Conservation (phyloP, 1,140 invertebrate genomes). For the Pseudomyrmex flavicornis region DNA sequence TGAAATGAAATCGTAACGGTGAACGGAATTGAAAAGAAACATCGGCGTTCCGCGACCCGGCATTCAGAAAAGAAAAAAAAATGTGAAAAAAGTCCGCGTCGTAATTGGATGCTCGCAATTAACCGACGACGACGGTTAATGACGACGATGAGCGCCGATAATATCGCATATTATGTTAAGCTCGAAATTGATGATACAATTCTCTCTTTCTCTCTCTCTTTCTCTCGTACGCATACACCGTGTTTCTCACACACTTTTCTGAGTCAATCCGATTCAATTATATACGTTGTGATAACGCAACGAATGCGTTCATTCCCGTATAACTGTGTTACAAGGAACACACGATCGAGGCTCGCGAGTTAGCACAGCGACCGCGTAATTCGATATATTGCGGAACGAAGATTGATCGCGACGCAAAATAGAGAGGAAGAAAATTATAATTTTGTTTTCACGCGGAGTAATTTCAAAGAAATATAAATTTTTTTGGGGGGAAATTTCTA, state of each 20-base stretch:
- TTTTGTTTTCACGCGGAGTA: neutral
- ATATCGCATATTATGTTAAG: slow-evolving; percentile 48
- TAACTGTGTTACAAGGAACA: too few species aligned
- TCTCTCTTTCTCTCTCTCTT: slow-evolving; percentile 27
- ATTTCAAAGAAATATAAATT: neutral
- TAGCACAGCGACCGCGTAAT: too few species aligned
- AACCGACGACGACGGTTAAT: slow-evolving; percentile 57
- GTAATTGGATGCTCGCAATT: slow-evolving; percentile 71
- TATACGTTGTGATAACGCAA: too few species aligned
- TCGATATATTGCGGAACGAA: too few species aligned
- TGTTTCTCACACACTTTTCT: too few species aligned
- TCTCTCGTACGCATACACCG: too few species aligned
- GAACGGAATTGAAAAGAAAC: slow-evolving; percentile 70
- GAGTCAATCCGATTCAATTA: too few species aligned
- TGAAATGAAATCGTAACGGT: slow-evolving; percentile 65
- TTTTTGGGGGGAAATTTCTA: neutral
- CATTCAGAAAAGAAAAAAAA: slow-evolving; percentile 45
- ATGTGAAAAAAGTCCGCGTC: slow-evolving; percentile 33
- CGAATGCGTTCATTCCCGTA: too few species aligned
- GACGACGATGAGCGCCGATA: slow-evolving; percentile 62
- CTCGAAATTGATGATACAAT: slow-evolving; percentile 20
- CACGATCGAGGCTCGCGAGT: too few species aligned
- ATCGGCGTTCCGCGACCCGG: neutral
- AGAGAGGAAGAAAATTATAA: too few species aligned
- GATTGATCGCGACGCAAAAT: too few species aligned